Conservation (phyloP, 2,113 vertebrate genomes). For the Salvelinus namaycush region DNA sequence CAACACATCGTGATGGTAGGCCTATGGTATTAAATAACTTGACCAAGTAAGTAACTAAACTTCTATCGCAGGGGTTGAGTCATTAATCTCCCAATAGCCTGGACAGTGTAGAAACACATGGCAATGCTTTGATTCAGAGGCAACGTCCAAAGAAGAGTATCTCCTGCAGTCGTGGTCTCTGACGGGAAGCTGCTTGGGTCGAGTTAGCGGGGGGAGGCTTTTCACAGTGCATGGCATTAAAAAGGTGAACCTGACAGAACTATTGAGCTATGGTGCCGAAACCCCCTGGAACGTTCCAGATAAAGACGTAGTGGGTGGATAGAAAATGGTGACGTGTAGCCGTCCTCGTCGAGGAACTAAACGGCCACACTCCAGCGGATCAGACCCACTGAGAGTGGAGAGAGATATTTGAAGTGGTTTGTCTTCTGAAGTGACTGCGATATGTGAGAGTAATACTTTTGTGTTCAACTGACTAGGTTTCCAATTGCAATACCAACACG, state of each 20-base stretch:
- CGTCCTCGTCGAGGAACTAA: not conserved
- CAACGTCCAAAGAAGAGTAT: not conserved
- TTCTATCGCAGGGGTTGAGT: no score
- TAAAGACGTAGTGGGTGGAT: conserved; percentile 52
- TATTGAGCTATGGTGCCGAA: conserved; percentile 56
- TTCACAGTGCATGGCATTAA: conserved; percentile 55
- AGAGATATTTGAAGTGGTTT: conserved; percentile 36
- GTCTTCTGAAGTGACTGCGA: conserved; percentile 17
- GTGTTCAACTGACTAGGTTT: not conserved
- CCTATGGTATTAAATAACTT: no score
- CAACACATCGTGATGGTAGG: no score
- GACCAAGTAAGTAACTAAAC: no score
- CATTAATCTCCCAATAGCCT: no score
- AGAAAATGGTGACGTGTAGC: conserved; percentile 51
- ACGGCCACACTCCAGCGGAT: no score
- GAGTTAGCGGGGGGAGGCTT: not conserved
- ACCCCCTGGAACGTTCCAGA: conserved; percentile 51
- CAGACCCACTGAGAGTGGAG: no score
- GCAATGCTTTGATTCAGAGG: no score
- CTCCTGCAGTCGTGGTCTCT: not conserved
- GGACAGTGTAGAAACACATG: no score
- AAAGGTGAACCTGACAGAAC: conserved; percentile 69
- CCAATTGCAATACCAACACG: not conserved
- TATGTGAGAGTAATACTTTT: not conserved
- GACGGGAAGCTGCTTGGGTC: not conserved